phyloP scores from a whole-genome alignment of 1,140 invertebrate species.

The Trichonephila clavipes region DNA sequence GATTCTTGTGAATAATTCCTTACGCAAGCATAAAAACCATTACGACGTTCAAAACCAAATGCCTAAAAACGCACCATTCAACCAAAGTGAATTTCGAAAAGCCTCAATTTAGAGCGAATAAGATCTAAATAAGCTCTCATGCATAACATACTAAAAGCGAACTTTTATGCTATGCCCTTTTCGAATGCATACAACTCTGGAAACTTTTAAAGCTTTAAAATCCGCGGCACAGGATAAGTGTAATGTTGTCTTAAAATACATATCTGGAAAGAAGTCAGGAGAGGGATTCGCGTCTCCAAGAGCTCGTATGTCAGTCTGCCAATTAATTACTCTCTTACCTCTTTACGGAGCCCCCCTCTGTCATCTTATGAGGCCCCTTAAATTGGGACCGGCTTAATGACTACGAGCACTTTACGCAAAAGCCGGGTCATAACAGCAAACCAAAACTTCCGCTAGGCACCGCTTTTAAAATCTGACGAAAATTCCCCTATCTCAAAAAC shows the following conservation, averaged over 20 bases:
- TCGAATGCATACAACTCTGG: neutral
- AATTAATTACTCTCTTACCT: constrained; percentile 72
- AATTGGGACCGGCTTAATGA: constrained; percentile 57
- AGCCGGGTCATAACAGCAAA: neutral
- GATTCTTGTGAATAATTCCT: too few relatives aligned
- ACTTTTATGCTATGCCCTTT: neutral
- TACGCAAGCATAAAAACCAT: too few relatives aligned
- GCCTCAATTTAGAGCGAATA: neutral
- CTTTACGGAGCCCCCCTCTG: constrained; percentile 34
- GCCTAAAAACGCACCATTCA: neutral
- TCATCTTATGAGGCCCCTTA: constrained; percentile 29
- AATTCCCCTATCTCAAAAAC: constrained; percentile 48
- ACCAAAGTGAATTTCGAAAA: neutral
- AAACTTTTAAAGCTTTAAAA: constrained; percentile 28
- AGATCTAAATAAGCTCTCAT: constrained; percentile 5
- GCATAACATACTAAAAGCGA: neutral
- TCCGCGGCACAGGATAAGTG: constrained; percentile 3
- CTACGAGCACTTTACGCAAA: constrained; percentile 59
- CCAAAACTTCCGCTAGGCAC: constrained; percentile 39
- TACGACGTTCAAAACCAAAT: too few relatives aligned
- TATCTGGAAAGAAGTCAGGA: constrained; percentile 20
- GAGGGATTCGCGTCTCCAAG: constrained; percentile 1
- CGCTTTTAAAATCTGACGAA: constrained; percentile 55
- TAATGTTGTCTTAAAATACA: neutral
- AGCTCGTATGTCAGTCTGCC: constrained; percentile 40